Conservation (phyloP, 2,888 invertebrate species). For the Bimastos eiseni region DNA sequence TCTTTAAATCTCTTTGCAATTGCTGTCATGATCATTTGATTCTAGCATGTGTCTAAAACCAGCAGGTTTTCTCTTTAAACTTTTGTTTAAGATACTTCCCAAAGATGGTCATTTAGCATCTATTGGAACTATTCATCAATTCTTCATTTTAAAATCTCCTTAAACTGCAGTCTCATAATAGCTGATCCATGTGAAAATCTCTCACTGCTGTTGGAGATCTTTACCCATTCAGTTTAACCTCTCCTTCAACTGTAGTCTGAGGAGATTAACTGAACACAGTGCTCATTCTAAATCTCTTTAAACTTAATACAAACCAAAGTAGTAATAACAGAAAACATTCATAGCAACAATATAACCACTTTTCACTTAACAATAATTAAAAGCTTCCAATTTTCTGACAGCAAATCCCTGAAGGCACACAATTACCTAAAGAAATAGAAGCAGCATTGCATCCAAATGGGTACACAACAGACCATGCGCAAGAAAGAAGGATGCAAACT, state of each 20-base stretch:
- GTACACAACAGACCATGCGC: not conserved
- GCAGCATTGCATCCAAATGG: not conserved
- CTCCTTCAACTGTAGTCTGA: not conserved
- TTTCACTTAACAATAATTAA: not conserved
- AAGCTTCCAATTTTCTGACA: not conserved
- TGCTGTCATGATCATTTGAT: not conserved
- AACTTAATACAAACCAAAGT: not conserved
- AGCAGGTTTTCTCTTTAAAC: too few species aligned
- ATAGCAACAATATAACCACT: not conserved
- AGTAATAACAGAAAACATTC: not conserved
- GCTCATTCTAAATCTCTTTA: too few species aligned
- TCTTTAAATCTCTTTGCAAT: not conserved
- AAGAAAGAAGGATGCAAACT: not conserved
- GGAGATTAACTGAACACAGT: too few species aligned
- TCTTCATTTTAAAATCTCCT: not conserved
- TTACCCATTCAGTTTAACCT: not conserved
- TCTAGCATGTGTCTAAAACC: not conserved
- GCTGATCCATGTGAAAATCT: not conserved
- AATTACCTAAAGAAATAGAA: not conserved
- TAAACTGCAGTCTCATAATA: not conserved
- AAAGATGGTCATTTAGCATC: too few species aligned
- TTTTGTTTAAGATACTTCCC: not conserved
- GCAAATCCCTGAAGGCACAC: not conserved
- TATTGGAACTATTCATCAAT: too few species aligned
- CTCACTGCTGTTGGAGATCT: not conserved